These are phyloP conservation scores for Diachasma alloeum DNA, from an alignment of 1,140 invertebrate species.

Conservation along the genomic window DNA sequence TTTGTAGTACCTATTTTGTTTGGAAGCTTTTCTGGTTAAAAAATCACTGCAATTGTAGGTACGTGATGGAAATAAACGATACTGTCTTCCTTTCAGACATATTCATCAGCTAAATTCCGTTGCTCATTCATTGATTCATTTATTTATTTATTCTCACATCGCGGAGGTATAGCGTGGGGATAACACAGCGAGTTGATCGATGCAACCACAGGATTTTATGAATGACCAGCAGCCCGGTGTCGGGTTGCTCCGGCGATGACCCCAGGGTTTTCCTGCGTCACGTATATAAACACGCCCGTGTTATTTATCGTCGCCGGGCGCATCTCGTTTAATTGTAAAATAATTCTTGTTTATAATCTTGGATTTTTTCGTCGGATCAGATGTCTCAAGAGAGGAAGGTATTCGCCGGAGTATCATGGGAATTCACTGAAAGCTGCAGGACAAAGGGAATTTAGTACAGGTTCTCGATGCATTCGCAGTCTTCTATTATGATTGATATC, in stretches of 20 bases:
- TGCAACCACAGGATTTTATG: conserved; percentile 30
- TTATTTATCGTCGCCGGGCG: conserved; percentile 41
- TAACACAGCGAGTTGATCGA: conserved; percentile 21
- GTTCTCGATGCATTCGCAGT: not conserved
- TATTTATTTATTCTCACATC: not conserved
- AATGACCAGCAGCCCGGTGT: conserved; percentile 39
- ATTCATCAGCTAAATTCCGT: not conserved
- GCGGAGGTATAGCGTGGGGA: not conserved
- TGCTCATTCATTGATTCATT: not conserved
- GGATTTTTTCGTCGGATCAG: conserved; percentile 34
- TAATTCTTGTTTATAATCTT: conserved; percentile 53
- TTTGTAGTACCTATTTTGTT: too few relatives aligned
- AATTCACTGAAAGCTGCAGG: not conserved
- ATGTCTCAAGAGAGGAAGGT: not conserved
- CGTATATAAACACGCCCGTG: not conserved
- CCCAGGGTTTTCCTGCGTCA: not conserved
- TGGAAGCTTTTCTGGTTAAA: not conserved
- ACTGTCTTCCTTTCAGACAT: not conserved
- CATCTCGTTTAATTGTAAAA: conserved; percentile 52
- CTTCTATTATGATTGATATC: not conserved
- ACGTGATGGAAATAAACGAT: not conserved
- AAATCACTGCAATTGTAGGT: not conserved
- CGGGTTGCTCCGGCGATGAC: conserved; percentile 36
- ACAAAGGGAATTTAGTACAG: not conserved
- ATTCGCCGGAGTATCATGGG: not conserved